Base-by-base conservation (phyloP, 2,888 invertebrate species). In the Coenonympha arcania region DNA sequence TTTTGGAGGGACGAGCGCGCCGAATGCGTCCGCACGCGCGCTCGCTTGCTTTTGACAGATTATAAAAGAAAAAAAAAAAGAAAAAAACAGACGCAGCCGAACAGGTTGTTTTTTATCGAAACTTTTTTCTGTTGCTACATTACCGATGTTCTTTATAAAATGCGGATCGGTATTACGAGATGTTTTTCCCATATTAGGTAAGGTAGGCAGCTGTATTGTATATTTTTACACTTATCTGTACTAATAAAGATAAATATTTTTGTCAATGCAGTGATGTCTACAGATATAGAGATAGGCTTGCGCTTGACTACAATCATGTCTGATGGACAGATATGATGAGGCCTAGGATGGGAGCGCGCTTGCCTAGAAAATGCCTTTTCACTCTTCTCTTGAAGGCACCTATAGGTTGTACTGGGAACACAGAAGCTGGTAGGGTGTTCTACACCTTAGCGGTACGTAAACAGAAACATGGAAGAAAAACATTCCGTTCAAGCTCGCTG, bases 1-100 rank as follows among this genome's bases (percentile, higher is more conserved):
- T 84, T 83, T 83, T 77, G 76, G 80, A 76, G 74, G 71, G 74
- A 71, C 50, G 53, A 50, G 53, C 72, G 76, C 61, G 70, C 70
- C 79, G 79, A 79, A 80, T 80, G 77, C 72, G 61, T 52, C 71
- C 70, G 79, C 82, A 83, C 82, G 85, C 48, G 52, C 53, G 45
- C 50, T 46, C 50, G 50, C 46, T 46, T 19, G 33, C 47, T 45
- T 53, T 50, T 50, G 43, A 44, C 43, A 34, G 43, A 44, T 41
- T 41, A 43, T 11, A 34, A 34, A 43, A 43, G 34, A 47, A 39
- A 47, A 39, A 39, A 46, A 46, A 30, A 34, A 22, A n/a, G n/a
- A 11, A 28, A 11, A 19, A 52, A 52, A 34, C 26, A 51, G 30
- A 20, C 37, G 24, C 16, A 31, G 43, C n/a, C n/a, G n/a, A n/a